A percentile compares a stretch with the other conserved stretches of the same genome.
These are phyloP conservation scores for Neoaliturus tenellus DNA, from an alignment of 2,888 invertebrate genomes.

Conservation along the genomic window DNA sequence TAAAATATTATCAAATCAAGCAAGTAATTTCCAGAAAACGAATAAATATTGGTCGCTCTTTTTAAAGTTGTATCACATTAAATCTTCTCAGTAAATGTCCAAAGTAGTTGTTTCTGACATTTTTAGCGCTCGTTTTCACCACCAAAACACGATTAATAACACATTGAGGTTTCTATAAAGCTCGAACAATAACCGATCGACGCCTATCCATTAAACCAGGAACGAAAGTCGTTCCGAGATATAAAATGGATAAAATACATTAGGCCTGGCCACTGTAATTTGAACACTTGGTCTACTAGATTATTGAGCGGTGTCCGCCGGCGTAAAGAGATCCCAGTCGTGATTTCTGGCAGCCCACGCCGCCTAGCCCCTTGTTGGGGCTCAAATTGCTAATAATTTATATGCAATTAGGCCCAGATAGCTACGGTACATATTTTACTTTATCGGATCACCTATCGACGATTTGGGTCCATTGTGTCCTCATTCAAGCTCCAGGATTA, in stretches of 20 bases:
- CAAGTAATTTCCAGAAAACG: too few species aligned
- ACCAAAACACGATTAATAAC: too few species aligned
- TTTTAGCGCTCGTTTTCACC: too few species aligned
- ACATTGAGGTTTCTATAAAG: neutral
- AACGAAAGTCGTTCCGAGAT: conserved; percentile 20
- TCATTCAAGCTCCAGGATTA: neutral
- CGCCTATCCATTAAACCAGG: conserved; percentile 15
- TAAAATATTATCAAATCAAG: too few species aligned
- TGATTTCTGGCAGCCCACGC: conserved; percentile 8
- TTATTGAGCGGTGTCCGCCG: conserved; percentile 7
- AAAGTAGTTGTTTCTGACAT: too few species aligned
- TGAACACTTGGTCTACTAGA: neutral
- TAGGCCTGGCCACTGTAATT: conserved; percentile 25
- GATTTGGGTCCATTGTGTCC: neutral
- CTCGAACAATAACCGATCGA: neutral
- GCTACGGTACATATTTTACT: conserved; percentile 15
- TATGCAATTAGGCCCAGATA: conserved; percentile 15
- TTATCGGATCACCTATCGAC: conserved; percentile 18
- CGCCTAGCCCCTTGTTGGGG: conserved; percentile 10
- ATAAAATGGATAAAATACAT: conserved; percentile 27
- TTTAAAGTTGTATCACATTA: too few species aligned
- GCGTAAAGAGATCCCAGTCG: conserved; percentile 1
- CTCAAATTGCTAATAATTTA: conserved; percentile 32
- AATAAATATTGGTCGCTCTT: too few species aligned
- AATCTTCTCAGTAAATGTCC: too few species aligned